phyloP scores from a whole-genome alignment of 2,888 invertebrate genomes.

The Drosophila fungiperda region DNA sequence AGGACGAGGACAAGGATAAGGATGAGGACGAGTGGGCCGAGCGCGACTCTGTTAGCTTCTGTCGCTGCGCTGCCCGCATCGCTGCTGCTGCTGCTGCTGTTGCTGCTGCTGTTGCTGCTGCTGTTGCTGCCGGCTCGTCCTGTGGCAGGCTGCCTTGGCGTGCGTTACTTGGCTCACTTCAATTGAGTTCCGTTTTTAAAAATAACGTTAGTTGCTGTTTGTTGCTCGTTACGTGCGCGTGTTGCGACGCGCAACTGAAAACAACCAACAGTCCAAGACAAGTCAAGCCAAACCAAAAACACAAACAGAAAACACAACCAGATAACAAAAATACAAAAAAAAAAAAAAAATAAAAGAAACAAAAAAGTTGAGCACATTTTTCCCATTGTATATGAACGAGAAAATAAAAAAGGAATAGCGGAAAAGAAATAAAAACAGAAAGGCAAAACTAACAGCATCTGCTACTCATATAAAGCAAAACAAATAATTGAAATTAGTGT shows the following conservation, averaged over 20 bases:
- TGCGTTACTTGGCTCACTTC: conserved; percentile 73
- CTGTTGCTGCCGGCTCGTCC: conserved; percentile 59
- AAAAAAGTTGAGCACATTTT: conserved; percentile 13
- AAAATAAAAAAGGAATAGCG: neutral
- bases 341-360: neutral
- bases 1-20: conserved; percentile 18
- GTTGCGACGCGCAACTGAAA: conserved; percentile 77
- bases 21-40: conserved; percentile 18
- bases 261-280: conserved; percentile 9
- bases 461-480: conserved; percentile 16
- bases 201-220: conserved; percentile 84
- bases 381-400: neutral
- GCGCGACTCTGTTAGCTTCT: conserved; percentile 31
- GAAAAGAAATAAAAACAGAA: neutral
- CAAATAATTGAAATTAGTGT: conserved; percentile 8
- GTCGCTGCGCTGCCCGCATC: conserved; percentile 39
- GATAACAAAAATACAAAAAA: conserved; percentile 10
- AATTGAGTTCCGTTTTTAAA: conserved; percentile 79
- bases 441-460: conserved; percentile 1
- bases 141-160: conserved; percentile 55
- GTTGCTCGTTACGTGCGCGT: conserved; percentile 84
- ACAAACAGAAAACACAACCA: conserved; percentile 14
- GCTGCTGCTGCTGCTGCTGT: conserved; percentile 14
- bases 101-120: conserved; percentile 26
- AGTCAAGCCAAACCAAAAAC: conserved; percentile 18